Evolutionary conservation across 2,113 vertebrate species (phyloP), one percentile per base, ranked within the genome.

Genomic region (Prolemur simus): DNA sequence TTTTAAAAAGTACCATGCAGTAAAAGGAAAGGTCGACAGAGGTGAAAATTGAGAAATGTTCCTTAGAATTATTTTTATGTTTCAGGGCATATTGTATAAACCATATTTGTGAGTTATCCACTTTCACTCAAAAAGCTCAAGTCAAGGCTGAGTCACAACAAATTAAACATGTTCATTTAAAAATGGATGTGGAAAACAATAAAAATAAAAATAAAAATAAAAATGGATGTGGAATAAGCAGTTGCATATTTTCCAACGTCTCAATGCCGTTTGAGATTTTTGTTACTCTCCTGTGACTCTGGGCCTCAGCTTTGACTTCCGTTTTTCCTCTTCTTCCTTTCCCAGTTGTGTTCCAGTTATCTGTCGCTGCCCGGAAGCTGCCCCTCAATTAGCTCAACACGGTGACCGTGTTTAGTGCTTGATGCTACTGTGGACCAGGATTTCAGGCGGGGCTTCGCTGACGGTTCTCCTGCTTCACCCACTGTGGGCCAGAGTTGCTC

Each of bases 161-260:
- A 52, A 71, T 90, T 7, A 92, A 86, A 73, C 9, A 21, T 15
- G 71, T 94, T n/a, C 10, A 56, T 94, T 92, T 96, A 85, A 80
- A 96, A 88, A 66, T 34, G 6, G 11, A 42, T 37, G 60, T 20
- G 66, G 8, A 66, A 54, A n/a, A n/a, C n/a, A n/a, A n/a, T n/a
- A n/a, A n/a, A n/a, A n/a, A n/a, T n/a, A n/a, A n/a, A n/a, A n/a
- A n/a, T n/a, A n/a, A n/a, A n/a, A n/a, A n/a, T 96, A 85, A 80
- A 96, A 88, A 66, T 34, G 6, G 11, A 42, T 37, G 60, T 20
- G 66, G 8, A 66, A 54, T 73, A 20, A 69, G 49, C 25, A 80
- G 49, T n/a, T 63, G 21, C 11, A 0, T 47, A 1, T n/a, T 39
- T 80, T 66, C 60, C 27, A 39, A 1, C 14, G 12, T 64, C 89